A percentile compares a stretch with the other conserved stretches of the same genome.
These are phyloP conservation scores for Zygogramma bicolorata DNA, from an alignment of 2,888 invertebrate species.

Conservation along the genomic window DNA sequence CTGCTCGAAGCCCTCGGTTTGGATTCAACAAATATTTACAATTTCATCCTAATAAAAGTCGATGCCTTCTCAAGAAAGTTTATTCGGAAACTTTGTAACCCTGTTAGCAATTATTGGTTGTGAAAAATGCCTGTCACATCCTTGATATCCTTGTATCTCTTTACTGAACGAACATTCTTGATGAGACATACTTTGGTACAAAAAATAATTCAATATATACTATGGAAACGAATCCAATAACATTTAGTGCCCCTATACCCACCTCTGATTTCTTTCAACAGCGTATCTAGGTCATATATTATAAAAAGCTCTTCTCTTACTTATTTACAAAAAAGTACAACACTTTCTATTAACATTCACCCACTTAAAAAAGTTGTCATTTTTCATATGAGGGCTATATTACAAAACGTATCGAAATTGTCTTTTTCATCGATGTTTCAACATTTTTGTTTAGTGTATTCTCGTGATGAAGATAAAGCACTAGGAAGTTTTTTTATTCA, in stretches of 20 bases:
- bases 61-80: background rate
- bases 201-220: background rate
- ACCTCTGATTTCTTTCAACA: background rate
- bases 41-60: background rate
- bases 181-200: background rate
- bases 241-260: background rate
- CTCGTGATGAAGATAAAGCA: constrained; percentile 29
- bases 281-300: background rate
- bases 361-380: constrained; percentile 29
- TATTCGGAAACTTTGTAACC: too few species aligned
- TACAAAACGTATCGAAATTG: constrained; percentile 34
- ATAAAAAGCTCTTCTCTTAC: constrained; percentile 57
- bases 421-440: constrained; percentile 10
- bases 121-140: too few species aligned
- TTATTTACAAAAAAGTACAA: constrained; percentile 55
- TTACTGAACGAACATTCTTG: background rate
- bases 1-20: background rate
- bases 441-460: background rate
- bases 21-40: background rate
- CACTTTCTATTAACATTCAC: constrained; percentile 39
- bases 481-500: constrained; percentile 25
- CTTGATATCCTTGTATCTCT: too few species aligned
- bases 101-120: too few species aligned
- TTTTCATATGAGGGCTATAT: constrained; percentile 22
- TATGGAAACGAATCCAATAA: background rate